Conservation (phyloP, 1,140 invertebrate species). For the Steinernema khuongi region DNA sequence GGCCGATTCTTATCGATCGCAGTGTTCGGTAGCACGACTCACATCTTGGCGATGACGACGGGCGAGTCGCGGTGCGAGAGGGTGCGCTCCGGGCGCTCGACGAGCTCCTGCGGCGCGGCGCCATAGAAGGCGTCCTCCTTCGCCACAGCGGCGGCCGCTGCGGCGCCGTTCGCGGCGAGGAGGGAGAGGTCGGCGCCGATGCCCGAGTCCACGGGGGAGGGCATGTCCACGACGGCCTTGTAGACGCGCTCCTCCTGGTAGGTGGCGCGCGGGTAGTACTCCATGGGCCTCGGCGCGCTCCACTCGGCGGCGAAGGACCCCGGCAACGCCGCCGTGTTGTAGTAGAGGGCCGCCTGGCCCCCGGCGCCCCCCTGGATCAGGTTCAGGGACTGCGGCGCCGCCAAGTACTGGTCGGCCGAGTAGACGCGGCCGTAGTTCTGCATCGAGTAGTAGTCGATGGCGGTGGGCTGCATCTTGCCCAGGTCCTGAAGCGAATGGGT, state of each 20-base stretch:
- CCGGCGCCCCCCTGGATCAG: conserved; percentile 17
- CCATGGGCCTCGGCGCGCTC: conserved; percentile 23
- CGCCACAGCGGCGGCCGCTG: conserved; percentile 60
- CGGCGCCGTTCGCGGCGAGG: conserved; percentile 55
- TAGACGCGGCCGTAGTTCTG: conserved; percentile 25
- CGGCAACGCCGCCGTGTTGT: conserved; percentile 20
- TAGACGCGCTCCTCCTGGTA: conserved; percentile 23
- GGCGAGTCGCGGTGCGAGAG: conserved; percentile 58
- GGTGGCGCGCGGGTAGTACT: conserved; percentile 26
- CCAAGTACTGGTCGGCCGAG: conserved; percentile 8
- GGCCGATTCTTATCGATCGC: too few relatives aligned
- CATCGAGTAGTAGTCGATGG: conserved; percentile 41
- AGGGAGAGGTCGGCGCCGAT: conserved; percentile 53
- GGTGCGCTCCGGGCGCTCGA: conserved; percentile 59
- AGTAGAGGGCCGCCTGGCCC: not conserved
- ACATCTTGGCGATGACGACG: conserved; percentile 92
- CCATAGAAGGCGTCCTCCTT: conserved; percentile 62
- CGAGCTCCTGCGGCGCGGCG: conserved; percentile 55
- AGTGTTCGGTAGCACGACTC: conserved; percentile 66
- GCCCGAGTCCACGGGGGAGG: conserved; percentile 55
- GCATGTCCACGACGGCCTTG: conserved; percentile 38
- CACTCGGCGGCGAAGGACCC: conserved; percentile 19
- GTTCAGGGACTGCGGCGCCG: conserved; percentile 7
- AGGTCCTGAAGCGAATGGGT: conserved; percentile 34
- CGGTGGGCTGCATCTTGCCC: conserved; percentile 48